These are phyloP conservation scores for Phrynosoma platyrhinos DNA, from an alignment of 2,113 vertebrate genomes.

Conservation along the genomic window DNA sequence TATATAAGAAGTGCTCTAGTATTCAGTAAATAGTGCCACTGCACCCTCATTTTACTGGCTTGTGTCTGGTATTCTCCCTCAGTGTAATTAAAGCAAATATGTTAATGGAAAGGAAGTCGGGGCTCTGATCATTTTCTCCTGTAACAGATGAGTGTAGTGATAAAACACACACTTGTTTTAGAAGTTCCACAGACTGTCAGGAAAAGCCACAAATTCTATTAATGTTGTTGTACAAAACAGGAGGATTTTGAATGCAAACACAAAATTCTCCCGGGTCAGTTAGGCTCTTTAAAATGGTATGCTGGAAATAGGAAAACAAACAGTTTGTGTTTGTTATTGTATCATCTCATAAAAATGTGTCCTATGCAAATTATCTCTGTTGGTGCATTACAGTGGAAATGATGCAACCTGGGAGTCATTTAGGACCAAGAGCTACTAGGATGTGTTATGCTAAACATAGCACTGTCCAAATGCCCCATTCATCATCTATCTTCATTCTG, in stretches of 20 bases:
- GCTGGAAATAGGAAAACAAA: background rate
- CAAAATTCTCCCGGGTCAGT: accelerated
- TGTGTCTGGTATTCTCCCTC: slow-evolving; percentile 40
- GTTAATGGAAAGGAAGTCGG: slow-evolving; percentile 61
- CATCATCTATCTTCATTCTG: no score
- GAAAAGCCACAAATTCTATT: slow-evolving; percentile 31
- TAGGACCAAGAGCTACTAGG: background rate
- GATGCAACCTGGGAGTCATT: background rate
- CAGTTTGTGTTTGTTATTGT: slow-evolving; percentile 7
- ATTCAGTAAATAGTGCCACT: background rate
- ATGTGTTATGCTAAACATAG: background rate
- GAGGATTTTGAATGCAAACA: slow-evolving; percentile 59
- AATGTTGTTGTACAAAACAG: slow-evolving; percentile 20
- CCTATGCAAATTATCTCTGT: background rate
- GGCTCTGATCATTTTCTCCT: slow-evolving; percentile 55
- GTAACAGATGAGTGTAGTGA: slow-evolving; percentile 61
- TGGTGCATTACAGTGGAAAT: background rate
- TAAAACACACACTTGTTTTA: slow-evolving; percentile 63
- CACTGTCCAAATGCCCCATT: no score
- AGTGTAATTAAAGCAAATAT: slow-evolving; percentile 59
- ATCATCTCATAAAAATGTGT: background rate
- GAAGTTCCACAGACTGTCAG: slow-evolving; percentile 51
- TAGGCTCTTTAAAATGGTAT: background rate
- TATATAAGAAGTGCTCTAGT: background rate
- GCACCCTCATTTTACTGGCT: slow-evolving; percentile 44